Conservation (phyloP, 92 coral and sea anemone genomes). For the Ricordea florida region DNA sequence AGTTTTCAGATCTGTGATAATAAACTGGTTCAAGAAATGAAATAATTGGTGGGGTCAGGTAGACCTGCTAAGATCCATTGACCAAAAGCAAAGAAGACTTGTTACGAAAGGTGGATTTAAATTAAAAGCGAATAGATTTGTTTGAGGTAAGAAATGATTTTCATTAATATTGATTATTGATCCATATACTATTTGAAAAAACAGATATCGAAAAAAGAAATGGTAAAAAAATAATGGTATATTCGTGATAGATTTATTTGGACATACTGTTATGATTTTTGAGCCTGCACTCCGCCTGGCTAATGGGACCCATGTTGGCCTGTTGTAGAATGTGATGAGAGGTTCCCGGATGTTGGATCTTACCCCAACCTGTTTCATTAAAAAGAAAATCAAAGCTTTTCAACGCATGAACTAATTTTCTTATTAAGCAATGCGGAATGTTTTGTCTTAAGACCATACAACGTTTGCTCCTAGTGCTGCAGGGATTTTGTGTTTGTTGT, state of each 20-base stretch:
- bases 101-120: too few relatives aligned
- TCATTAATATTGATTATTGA: too few relatives aligned
- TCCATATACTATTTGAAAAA: too few relatives aligned
- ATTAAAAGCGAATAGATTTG: too few relatives aligned
- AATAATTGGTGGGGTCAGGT: too few relatives aligned
- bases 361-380: conserved; percentile 93
- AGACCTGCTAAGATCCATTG: too few relatives aligned
- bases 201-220: not conserved
- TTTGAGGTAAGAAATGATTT: too few relatives aligned
- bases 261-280: not conserved
- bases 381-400: not conserved
- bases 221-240: not conserved
- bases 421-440: too few relatives aligned
- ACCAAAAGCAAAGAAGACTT: too few relatives aligned
- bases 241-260: not conserved
- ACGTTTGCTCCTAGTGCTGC: too few relatives aligned
- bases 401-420: not conserved
- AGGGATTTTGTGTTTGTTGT: too few relatives aligned
- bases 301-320: conserved; percentile 75
- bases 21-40: not conserved
- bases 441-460: too few relatives aligned
- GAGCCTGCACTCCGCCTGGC: conserved; percentile 52
- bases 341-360: conserved; percentile 76
- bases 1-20: not conserved
- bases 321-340: conserved; percentile 84